Evolutionary conservation across 1,140 invertebrate genomes (phyloP), one percentile per base, ranked within the genome.

Genomic region (Brachionus rubens): DNA sequence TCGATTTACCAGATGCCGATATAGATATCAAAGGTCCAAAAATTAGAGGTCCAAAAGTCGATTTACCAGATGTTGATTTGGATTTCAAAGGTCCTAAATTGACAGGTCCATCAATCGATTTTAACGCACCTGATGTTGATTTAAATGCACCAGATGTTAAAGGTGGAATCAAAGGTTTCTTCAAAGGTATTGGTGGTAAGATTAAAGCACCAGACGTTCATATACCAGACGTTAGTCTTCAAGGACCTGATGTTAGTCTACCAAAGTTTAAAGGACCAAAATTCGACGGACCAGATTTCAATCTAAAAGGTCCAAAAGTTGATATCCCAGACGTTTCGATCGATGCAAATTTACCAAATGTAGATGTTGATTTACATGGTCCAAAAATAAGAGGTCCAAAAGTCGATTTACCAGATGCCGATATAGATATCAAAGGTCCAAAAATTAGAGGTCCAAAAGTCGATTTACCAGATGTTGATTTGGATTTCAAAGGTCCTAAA

Each of bases 231-330:
- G 47, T 30, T 9, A 50, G 24, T 30, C 2, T 70, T 14, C 19
- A 36, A 4, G 43, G 30, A 5, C 24, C 30, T 5, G 67, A 70
- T 33, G 26, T 70, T 36, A 47, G 47, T 50, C 16, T 50, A 47
- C 67, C 67, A n/a, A 36, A 70, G 30, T 28, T 70, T 21, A 70
- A 70, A 21, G 59, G 59, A 28, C 67, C 67, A 30, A 28, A 70
- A 70, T 3, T 70, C 36, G 26, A 43, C 5, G 43, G 7, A 10
- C 67, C 67, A 47, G 43, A 70, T 26, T 1, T 50, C 47, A 46
- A 43, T 26, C 5, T 59, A 3, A 36, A 59, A n/a, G 26, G 54
- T 16, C 62, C 30, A 6, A 67, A 67, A 46, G 36, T 67, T 4
- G 62, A 67, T 41, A 21, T 67, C 3, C 62, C 62, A 16, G 36